Base-by-base conservation (phyloP, 2,113 vertebrate genomes). In the Chloroceryle aenea region DNA sequence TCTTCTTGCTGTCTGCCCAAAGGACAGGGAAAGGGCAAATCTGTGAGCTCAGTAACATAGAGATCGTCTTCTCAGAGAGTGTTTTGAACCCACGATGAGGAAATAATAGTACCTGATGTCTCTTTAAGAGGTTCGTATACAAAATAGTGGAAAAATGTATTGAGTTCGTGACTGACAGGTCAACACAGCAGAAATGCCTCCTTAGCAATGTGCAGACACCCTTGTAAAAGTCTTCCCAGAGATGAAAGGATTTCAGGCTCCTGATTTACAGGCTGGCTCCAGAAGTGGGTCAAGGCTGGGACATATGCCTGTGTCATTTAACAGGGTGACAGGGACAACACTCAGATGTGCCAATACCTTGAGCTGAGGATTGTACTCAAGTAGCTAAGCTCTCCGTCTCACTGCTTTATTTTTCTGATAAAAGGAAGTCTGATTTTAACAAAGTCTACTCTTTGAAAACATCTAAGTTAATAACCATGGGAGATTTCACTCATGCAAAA, bases 221-320 rank as follows among this genome's bases (percentile, higher is more conserved):
- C 67, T 79, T 79, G 30, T 55, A 72, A 90, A 86, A 92, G 68
- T 77, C 36, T 96, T 80, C 66, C 72, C 40, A 75, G 80, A 89
- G 52, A 86, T 50, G 58, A 82, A 96, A 89, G 85, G 92, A 96
- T 94, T 96, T 88, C 76, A 89, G 48, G 73, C 58, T 88, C 86
- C 83, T 81, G 85, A 87, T 90, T 90, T 95, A 92, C 74, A 85
- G 81, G 73, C 67, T 82, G 14, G 61, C 43, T 62, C 81, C 66
- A 93, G 67, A 96, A 96, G 81, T 91, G 75, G 88, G 92, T 97
- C 90, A 85, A 78, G 86, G 78, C 71, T 85, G 77, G 85, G 89
- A 90, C 82, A 75, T 89, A 73, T 77, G 86, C 92, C 80, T 80
- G 64, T 87, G 74, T 89, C 89, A 64, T 87, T 92, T 75, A 93